Evolutionary conservation across 2,113 vertebrate species (phyloP).

Genomic region (Diphyllodes magnificus): DNA sequence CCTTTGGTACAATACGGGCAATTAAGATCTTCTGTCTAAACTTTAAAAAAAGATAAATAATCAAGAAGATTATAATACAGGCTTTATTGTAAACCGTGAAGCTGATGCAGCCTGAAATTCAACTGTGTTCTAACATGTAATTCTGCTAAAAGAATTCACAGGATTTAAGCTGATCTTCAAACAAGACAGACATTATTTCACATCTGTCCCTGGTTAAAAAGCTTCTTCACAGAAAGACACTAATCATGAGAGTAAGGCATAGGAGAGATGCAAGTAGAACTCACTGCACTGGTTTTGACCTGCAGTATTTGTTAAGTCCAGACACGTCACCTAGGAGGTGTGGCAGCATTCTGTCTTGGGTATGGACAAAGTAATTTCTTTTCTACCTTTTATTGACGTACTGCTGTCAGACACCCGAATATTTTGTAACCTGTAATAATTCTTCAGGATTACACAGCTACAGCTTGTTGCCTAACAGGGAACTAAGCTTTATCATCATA

Average conservation of each 20-base stretch:
- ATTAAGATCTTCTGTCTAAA: neutral
- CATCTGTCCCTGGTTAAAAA: neutral
- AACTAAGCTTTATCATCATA: neutral
- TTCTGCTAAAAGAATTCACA: neutral
- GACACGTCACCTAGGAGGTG: neutral
- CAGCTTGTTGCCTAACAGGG: neutral
- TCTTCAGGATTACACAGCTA: neutral
- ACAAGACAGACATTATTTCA: neutral
- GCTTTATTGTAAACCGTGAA: neutral
- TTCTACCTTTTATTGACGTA: neutral
- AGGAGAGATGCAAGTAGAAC: fast-evolving
- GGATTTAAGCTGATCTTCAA: neutral
- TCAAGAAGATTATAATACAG: neutral
- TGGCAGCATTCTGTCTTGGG: neutral
- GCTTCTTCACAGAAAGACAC: neutral
- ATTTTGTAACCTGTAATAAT: neutral
- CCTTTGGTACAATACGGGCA: neutral
- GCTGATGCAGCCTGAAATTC: neutral
- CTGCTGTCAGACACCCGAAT: neutral
- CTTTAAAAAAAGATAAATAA: too few relatives aligned
- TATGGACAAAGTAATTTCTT: neutral
- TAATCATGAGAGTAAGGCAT: fast-evolving
- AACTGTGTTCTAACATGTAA: neutral
- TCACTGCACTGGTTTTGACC: neutral
- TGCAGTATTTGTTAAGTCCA: neutral